phyloP scores from a whole-genome alignment of 2,888 invertebrate species.

The Micropterix aruncella region DNA sequence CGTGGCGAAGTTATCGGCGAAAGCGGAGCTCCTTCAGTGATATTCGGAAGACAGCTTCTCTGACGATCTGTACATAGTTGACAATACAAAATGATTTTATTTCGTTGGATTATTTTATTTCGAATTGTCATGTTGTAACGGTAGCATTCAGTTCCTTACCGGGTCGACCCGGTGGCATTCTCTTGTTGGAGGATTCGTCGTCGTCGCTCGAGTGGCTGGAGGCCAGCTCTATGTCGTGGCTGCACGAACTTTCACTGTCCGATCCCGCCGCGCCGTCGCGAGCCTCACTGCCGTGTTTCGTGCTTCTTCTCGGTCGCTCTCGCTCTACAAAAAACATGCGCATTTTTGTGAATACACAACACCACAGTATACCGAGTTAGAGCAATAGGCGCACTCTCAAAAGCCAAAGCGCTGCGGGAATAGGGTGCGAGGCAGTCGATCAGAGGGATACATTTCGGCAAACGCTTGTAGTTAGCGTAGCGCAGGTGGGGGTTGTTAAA shows the following conservation, averaged over 20 bases:
- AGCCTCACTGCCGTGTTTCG: slow-evolving; percentile 11
- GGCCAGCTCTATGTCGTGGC: slow-evolving; percentile 76
- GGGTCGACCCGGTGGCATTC: slow-evolving; percentile 25
- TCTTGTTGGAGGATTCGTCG: slow-evolving; percentile 44
- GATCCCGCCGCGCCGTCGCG: slow-evolving; percentile 40
- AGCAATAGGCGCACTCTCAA: too few relatives aligned
- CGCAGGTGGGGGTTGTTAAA: too few relatives aligned
- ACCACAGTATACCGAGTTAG: too few relatives aligned
- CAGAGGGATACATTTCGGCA: too few relatives aligned
- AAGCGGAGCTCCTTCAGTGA: slow-evolving; percentile 32
- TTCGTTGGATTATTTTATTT: slow-evolving; percentile 4
- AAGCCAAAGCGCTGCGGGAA: too few relatives aligned
- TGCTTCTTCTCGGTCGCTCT: slow-evolving; percentile 20
- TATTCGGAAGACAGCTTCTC: slow-evolving; percentile 28
- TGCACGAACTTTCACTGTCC: slow-evolving; percentile 70
- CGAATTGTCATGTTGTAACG: too few relatives aligned
- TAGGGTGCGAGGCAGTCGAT: too few relatives aligned
- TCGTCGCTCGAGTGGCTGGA: slow-evolving; percentile 95
- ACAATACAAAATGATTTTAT: too few relatives aligned
- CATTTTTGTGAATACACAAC: background rate
- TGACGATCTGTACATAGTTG: background rate
- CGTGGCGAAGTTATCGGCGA: slow-evolving; percentile 3
- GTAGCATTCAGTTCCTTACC: slow-evolving; percentile 14
- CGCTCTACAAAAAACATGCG: slow-evolving; percentile 18
- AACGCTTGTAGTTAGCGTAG: too few relatives aligned